A percentile compares a stretch with the other conserved stretches of the same genome.
phyloP scores from a whole-genome alignment of 2,888 invertebrate genomes.

The Serripes groenlandicus region DNA sequence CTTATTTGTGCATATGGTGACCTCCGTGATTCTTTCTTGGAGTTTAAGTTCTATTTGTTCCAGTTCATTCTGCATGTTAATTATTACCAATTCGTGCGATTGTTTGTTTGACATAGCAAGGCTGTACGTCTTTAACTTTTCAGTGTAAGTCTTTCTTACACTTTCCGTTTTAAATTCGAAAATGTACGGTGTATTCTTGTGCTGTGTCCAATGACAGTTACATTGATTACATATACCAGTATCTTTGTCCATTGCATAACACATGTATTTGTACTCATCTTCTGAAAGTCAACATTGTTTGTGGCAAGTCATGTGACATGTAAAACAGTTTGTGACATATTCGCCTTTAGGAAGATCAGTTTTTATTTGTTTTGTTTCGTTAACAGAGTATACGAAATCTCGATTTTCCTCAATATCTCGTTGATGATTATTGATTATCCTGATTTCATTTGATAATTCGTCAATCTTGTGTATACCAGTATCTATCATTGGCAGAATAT shows the following conservation, averaged over 20 bases:
- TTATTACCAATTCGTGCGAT: constrained; percentile 28
- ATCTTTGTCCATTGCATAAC: constrained; percentile 49
- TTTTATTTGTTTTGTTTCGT: constrained; percentile 52
- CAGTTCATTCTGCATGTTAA: constrained; percentile 28
- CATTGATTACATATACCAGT: constrained; percentile 48
- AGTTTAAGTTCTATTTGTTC: constrained; percentile 45
- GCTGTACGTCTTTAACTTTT: constrained; percentile 62
- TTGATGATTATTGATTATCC: constrained; percentile 42
- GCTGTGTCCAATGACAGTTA: constrained; percentile 50
- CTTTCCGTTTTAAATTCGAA: not conserved
- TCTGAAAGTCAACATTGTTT: constrained; percentile 61
- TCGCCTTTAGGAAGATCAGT: constrained; percentile 41
- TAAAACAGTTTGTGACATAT: constrained; percentile 71
- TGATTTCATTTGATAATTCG: constrained; percentile 32
- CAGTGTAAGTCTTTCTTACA: constrained; percentile 61
- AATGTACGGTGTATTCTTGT: constrained; percentile 49
- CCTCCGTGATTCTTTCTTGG: constrained; percentile 36
- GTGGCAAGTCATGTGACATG: constrained; percentile 74
- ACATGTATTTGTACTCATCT: constrained; percentile 63
- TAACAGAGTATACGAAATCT: constrained; percentile 63
- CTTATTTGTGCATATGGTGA: constrained; percentile 39
- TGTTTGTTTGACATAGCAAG: constrained; percentile 47
- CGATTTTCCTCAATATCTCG: constrained; percentile 58
- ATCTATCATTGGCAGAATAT: constrained; percentile 44
- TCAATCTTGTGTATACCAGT: constrained; percentile 49